A percentile compares a stretch with the other conserved stretches of the same genome.
These are phyloP conservation scores for Trichopria drosophilae DNA, from an alignment of 2,888 invertebrate species.

Conservation along the genomic window DNA sequence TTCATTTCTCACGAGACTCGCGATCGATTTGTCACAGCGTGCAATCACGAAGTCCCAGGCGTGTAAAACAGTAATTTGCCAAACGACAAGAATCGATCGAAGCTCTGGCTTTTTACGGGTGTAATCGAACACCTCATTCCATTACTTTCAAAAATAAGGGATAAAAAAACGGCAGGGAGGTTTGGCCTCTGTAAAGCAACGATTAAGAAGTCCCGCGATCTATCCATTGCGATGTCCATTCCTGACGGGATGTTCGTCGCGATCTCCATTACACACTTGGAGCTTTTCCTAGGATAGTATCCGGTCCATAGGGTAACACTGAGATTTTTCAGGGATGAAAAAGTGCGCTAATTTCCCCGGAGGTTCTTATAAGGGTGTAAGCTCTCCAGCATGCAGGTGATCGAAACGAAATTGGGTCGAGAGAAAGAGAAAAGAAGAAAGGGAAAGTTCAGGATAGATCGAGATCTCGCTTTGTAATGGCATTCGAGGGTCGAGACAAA, in stretches of 20 bases:
- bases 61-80: slow-evolving; percentile 32
- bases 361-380: slow-evolving; percentile 24
- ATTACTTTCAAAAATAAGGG: no score
- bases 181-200: no score
- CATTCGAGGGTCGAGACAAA: no score
- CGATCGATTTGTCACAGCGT: slow-evolving; percentile 32
- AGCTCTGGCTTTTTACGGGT: no score
- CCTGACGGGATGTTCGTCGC: slow-evolving; percentile 12
- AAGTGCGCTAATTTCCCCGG: slow-evolving; percentile 38
- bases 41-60: slow-evolving; percentile 13
- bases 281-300: slow-evolving; percentile 5
- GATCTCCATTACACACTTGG: slow-evolving; percentile 7
- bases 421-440: slow-evolving; percentile 28
- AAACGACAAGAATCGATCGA: no score
- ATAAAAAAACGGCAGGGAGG: no score
- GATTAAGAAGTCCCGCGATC: no score
- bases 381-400: slow-evolving; percentile 4
- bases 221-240: no score
- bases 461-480: no score
- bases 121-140: no score
- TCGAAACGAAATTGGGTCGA: slow-evolving; percentile 27
- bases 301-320: slow-evolving; percentile 11
- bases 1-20: no score
- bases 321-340: slow-evolving; percentile 30
- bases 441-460: no score